Percentiles rank a stretch among this genome's conserved stretches.
Conservation (phyloP, 2,888 invertebrate genomes). For the Podabrus alpinus region DNA sequence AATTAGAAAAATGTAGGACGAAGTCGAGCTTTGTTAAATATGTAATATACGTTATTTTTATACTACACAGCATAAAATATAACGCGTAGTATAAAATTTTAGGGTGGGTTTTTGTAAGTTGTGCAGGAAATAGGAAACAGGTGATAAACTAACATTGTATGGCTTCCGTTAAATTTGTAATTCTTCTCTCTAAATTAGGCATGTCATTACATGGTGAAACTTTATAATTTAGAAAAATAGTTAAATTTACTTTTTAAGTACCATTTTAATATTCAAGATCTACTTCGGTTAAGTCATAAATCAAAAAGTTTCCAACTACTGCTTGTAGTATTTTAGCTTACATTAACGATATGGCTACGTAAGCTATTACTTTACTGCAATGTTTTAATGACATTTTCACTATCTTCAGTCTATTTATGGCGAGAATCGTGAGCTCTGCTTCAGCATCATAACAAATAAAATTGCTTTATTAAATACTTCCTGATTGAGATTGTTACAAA, state of each 20-base stretch:
- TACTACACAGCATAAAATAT: background rate
- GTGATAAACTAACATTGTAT: background rate
- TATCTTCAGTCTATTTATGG: background rate
- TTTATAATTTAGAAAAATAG: background rate
- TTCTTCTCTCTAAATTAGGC: background rate
- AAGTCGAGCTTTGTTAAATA: background rate
- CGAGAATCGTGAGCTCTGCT: background rate
- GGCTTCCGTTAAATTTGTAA: background rate
- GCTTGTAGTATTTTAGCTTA: background rate
- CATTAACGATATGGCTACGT: background rate
- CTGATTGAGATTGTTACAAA: background rate
- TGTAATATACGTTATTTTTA: background rate
- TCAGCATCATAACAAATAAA: background rate
- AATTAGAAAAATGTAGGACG: background rate
- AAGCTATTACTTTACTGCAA: background rate
- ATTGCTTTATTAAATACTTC: background rate
- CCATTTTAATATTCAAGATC: background rate
- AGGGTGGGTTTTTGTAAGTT: background rate
- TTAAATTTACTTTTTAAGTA: background rate
- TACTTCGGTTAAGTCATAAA: background rate
- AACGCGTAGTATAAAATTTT: background rate
- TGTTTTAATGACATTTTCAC: background rate
- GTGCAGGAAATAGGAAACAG: slow-evolving; percentile 1
- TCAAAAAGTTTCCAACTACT: background rate
- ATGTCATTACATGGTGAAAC: background rate